Evolutionary conservation across 2,797 vertebrate genomes (phyloP), one percentile per base, ranked within the genome.

Genomic region (Pseudotriccus pelzelni): DNA sequence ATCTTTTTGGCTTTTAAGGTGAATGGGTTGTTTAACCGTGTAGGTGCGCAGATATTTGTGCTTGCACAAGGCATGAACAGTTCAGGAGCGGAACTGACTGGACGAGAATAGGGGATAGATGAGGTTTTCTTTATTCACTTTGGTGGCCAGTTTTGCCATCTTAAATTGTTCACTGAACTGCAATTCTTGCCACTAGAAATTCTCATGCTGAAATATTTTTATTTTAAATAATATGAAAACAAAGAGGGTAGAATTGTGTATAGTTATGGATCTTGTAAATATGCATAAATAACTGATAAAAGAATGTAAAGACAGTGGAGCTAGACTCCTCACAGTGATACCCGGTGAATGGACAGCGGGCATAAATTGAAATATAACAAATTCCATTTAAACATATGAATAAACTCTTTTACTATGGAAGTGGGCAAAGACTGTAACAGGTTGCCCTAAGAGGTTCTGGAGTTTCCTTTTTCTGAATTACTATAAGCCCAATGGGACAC

Each of bases 401-500:
- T 30, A 56, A 66, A 14, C 6, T 21, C 63, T 16, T 69, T 62
- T 66, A 41, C 52, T 50, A 0, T 50, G 41, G 73, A 30, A 4
- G 12, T 43, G 36, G 24, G 10, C 36, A 59, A 19, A 52, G 60
- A 63, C 27, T 70, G 43, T 64, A 66, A 39, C 60, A 55, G 23
- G 18, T 79, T 85, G 41, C 63, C 39, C 12, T 55, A 32, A 52
- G 73, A 68, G 19, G 1, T 56, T 64, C 36, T 39, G 24, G 37
- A 37, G 39, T 68, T 25, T 81, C 14, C 13, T 5, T 77, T 43
- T 73, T 76, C 13, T 1, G 1, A 44, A 52, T 41, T 75, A n/a
- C 14, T 72, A 3, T 1, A 11, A 84, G 44, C 43, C 20, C 24
- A 47, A 0, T 0, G 68, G 55, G 23, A 53, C 7, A 0, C 52